Percentiles rank a stretch among this genome's conserved stretches.
Evolutionary conservation across 2,888 invertebrate species (phyloP).

Genomic region (Merodon equestris): DNA sequence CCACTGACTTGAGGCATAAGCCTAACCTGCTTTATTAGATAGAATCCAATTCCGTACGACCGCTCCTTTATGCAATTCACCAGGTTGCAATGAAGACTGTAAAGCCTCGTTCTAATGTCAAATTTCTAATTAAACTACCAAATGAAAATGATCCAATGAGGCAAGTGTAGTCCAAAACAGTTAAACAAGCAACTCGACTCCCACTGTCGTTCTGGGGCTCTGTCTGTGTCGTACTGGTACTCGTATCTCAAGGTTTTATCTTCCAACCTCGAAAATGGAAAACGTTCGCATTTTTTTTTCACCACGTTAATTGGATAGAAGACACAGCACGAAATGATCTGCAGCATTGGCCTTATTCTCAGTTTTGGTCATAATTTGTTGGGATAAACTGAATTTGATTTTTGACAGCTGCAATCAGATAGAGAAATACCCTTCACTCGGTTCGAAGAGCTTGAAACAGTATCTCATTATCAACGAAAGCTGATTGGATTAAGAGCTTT

Average conservation of each 20-base stretch:
- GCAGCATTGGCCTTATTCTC: background rate
- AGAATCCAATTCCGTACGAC: too few species aligned
- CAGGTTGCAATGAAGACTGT: slow-evolving; percentile 9
- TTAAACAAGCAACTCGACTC: too few species aligned
- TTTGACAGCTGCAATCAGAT: too few species aligned
- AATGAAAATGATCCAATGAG: too few species aligned
- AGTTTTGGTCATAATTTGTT: background rate
- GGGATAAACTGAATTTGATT: background rate
- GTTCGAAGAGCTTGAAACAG: too few species aligned
- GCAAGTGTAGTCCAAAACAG: too few species aligned
- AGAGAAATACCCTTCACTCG: too few species aligned
- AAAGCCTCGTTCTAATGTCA: slow-evolving; percentile 48
- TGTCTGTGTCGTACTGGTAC: too few species aligned
- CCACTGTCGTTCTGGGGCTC: too few species aligned
- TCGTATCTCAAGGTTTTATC: slow-evolving; percentile 56
- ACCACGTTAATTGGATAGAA: slow-evolving; percentile 61
- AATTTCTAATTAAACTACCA: slow-evolving; percentile 61
- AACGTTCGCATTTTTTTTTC: slow-evolving; percentile 58
- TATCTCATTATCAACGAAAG: background rate
- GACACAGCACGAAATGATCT: slow-evolving; percentile 43
- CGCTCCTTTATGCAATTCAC: too few species aligned
- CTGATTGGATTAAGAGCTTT: background rate
- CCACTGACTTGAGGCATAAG: too few species aligned
- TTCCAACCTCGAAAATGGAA: slow-evolving; percentile 50
- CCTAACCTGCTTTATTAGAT: too few species aligned